phyloP scores from a whole-genome alignment of 92 coral and sea anemone genomes.

The Porites cylindrica region DNA sequence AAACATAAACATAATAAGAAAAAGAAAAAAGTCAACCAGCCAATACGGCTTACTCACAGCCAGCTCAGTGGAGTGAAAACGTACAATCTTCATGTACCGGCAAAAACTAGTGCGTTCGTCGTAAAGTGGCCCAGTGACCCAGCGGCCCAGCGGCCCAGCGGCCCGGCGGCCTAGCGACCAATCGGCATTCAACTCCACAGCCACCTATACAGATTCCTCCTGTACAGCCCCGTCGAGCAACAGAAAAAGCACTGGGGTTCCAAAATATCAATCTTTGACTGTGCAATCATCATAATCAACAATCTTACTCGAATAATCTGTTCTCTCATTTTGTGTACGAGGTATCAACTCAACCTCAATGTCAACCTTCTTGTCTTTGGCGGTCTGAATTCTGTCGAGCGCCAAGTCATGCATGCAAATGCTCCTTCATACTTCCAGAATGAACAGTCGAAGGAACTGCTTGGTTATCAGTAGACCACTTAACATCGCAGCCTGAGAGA shows the following conservation, averaged over 20 bases:
- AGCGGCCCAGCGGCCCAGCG: background rate
- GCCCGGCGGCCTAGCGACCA: background rate
- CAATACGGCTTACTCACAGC: no score
- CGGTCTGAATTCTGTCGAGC: background rate
- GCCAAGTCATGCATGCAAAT: conserved; percentile 30
- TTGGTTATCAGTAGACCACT: no score
- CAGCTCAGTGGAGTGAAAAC: no score
- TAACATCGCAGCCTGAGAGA: no score
- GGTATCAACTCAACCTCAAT: conserved; percentile 18
- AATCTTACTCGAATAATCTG: no score
- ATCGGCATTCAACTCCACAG: conserved; percentile 22
- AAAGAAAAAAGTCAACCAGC: no score
- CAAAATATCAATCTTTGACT: background rate
- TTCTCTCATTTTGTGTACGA: conserved; percentile 3
- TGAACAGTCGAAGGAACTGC: no score
- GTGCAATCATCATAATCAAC: no score
- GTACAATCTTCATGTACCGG: no score
- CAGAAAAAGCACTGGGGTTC: background rate
- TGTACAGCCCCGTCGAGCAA: background rate
- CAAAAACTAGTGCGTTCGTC: background rate
- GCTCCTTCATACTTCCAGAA: no score
- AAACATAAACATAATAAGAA: no score
- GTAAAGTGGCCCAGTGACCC: background rate
- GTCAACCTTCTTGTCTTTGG: no score
- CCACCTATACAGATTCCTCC: conserved; percentile 15